Base-by-base conservation (phyloP, 2,888 invertebrate genomes). In the Amphipyra tragopoginis region DNA sequence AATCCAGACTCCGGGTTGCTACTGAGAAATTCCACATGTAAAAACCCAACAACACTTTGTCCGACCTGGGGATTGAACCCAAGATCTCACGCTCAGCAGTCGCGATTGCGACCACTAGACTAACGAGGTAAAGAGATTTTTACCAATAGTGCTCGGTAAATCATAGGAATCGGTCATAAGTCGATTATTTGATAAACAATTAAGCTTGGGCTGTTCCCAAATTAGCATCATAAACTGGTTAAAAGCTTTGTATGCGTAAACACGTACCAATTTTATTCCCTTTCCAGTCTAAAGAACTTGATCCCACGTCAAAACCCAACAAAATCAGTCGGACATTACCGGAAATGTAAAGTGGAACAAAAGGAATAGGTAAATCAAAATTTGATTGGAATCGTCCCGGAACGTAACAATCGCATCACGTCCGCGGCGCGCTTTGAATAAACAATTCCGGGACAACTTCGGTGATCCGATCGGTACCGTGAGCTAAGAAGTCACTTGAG, bases 361-460 rank as follows among this genome's bases (percentile, higher is more conserved):
- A 79, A 79, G 80, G 84, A 83, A 88, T 88, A n/a, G n/a, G n/a
- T n/a, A 89, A 89, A 90, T 90, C 90, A 88, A 87, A 89, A 84
- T 89, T 86, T 84, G 88, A 89, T 90, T 89, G 86, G 85, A 82
- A 80, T 83, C 80, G 79, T 75, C 79, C 77, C 79, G 77, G 83
- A 86, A 82, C 85, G 87, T 89, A 88, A 89, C 89, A 90, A 89
- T 89, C 84, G 85, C 80, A 85, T 88, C 89, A 86, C 87, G 86
- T 85, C 73, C 78, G 81, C 70, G 77, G 80, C 82, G 84, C 86
- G 87, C 82, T 83, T 82, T 89, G 90, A 89, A 90, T 90, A 89
- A 89, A 89, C 90, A 90, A 88, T 85, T 80, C 79, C 57, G 72
- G 82, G 77, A 80, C 82, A 77, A 84, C 80, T 83, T 81, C 72